Evolutionary conservation across 2,113 vertebrate genomes (phyloP), one percentile per base, ranked within the genome.

Genomic region (Oncorhynchus masou): DNA sequence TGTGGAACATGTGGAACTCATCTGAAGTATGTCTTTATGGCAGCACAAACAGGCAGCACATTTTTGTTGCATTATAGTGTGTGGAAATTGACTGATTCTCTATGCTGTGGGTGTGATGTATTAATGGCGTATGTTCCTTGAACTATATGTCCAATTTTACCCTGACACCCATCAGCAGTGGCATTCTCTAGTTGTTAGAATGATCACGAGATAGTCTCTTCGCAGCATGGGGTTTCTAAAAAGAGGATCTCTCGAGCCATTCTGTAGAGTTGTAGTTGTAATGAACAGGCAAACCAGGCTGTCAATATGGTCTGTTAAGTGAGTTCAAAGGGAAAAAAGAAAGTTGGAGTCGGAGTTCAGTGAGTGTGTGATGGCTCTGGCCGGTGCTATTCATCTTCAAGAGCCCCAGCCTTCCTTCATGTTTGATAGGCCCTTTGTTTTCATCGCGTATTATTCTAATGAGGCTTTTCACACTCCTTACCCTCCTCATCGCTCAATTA

Each of bases 401-500:
- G 77, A 81, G 80, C 51, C 81, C 84, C 74, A 67, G 80, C 81
- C 85, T 71, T 80, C 73, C 75, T 83, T 90, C 83, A 69, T 84
- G 84, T 89, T 90, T 84, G 73, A 85, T 81, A 74, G 84, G 59
- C n/a, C 59, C 59, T 82, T 67, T 34, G 69, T 83, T 85, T 86
- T 84, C 88, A 89, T 71, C 74, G 88, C 90, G 84, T 90, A 91
- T 93, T 91, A 92, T 94, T 94, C 92, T 93, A 89, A 94, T 94
- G 93, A 91, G 91, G 85, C 89, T 89, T 89, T 92, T 93, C 90
- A 86, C 87, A 92, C 90, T 89, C 77, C 86, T 92, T 89, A 88
- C 86, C 91, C 91, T 87, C 88, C 90, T 93, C 93, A 94, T 94
- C 92, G 83, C 91, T 94, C 94, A 94, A 94, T 94, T 94, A 94